Evolutionary conservation across 1,140 invertebrate species (phyloP), one percentile per base, ranked within the genome.

Genomic region (Habropoda laboriosa): DNA sequence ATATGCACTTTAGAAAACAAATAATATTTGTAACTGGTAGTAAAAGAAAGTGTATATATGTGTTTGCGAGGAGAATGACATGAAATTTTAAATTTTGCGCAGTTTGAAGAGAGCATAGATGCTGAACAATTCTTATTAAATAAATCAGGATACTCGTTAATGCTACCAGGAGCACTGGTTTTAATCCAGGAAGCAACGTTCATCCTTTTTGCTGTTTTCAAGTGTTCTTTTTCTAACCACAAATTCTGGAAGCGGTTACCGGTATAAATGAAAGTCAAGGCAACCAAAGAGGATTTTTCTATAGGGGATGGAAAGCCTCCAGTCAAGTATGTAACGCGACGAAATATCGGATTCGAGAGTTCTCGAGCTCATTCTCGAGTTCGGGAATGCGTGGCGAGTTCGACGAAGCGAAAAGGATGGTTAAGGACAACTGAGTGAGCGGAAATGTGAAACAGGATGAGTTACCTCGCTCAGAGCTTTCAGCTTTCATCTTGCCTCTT

Each of bases 291-390:
- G 42, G 35, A 64, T 71, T 78, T 74, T 61, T 79, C 38, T 55
- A 40, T 16, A 16, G 40, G 64, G 32, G 58, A 35, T n/a, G 40
- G 24, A 68, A 51, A 70, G 47, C 38, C 55, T 73, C 70, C 66
- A 80, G 83, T 84, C 67, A 81, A 85, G 78, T 84, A 63, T 66
- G 71, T 85, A 85, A 85, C 71, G 73, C 75, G 80, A 82, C 75
- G 80, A 86, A 86, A 85, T 85, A 76, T 82, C 75, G 57, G 83
- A 85, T 82, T 58, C 32, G 64, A 82, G 83, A 85, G 84, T 86
- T 85, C 73, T 70, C 79, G 47, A 70, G 67, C 80, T 86, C 76
- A 80, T 86, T 86, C 83, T 72, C 53, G 63, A 86, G 80, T 86
- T 82, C 45, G 76, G 66, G 67, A 35, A 70, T 55, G 74, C 58